Percentiles rank a stretch among this genome's conserved stretches.
These are phyloP conservation scores for Colius striatus DNA, from an alignment of 2,113 vertebrate species.

Conservation along the genomic window DNA sequence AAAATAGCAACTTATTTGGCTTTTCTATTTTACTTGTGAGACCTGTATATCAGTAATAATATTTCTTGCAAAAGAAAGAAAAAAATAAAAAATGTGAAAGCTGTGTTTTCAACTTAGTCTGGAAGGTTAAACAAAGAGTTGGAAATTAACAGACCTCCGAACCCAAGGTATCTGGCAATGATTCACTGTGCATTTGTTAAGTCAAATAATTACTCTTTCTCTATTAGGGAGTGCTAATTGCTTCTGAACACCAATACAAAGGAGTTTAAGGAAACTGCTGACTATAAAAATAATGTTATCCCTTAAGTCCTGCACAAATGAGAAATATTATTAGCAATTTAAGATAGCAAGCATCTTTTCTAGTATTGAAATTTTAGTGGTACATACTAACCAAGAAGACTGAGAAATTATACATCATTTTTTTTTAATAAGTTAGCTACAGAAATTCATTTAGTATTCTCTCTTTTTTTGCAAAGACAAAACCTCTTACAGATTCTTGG, in stretches of 20 bases:
- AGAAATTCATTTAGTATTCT: neutral
- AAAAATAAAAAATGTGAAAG: neutral
- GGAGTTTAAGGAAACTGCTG: slow-evolving; percentile 6
- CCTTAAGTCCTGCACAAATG: neutral
- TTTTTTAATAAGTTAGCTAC: neutral
- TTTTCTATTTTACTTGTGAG: neutral
- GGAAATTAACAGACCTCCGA: slow-evolving; percentile 30
- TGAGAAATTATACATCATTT: neutral
- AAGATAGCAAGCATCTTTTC: neutral
- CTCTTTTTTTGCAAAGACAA: neutral
- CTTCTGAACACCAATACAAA: slow-evolving; percentile 44
- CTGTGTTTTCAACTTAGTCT: neutral
- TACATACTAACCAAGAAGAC: neutral
- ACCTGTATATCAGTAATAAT: neutral
- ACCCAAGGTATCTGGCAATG: slow-evolving; percentile 12
- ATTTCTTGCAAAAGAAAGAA: neutral
- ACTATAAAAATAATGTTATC: slow-evolving; percentile 31
- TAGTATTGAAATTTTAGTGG: neutral
- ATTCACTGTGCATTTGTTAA: slow-evolving; percentile 44
- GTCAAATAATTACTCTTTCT: slow-evolving; percentile 45
- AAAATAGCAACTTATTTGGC: neutral
- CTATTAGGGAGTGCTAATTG: slow-evolving; percentile 50
- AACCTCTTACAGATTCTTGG: neutral
- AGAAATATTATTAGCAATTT: neutral
- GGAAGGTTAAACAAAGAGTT: slow-evolving; percentile 7